Evolutionary conservation across 2,113 vertebrate species (phyloP), one percentile per base, ranked within the genome.

Genomic region (Forbesichthys agassizii): DNA sequence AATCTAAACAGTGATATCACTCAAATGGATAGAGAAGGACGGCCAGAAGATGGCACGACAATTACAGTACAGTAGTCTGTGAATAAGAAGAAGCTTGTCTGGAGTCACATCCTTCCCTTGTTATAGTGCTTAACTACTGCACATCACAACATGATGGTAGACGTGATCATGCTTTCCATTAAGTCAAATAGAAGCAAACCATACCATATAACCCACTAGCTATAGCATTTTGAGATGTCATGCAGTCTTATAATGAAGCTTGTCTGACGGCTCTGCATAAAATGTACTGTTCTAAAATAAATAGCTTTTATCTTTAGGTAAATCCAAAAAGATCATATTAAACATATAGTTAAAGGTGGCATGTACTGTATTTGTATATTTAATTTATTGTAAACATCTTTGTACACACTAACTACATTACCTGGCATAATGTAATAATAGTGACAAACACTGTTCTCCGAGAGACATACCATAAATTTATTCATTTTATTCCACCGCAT

Each of bases 101-200:
- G 33, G 63, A 64, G 27, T 67, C 52, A 54, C 62, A 12, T 69
- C 57, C 18, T 57, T n/a, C 55, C 59, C 33, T 12, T 67, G 36
- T 42, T 42, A 42, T 58, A 53, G 62, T n/a, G 51, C 13, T 57
- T 58, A 53, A 77, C 69, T 61, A 67, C 46, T 64, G 55, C 57
- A 63, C 73, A 77, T 62, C 64, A 62, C 8, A 42, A 20, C 46
- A 0, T 66, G n/a, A 33, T 54, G 27, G 2, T 13, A 33, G 64
- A 71, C 61, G 57, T 11, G 51, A 47, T 33, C 54, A 69, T 48
- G 11, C 48, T 18, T 77, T 66, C 52, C 74, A 67, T 83, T 70
- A 71, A 78, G 18, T 66, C 70, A 61, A 51, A 81, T 53, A 33
- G 64, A 49, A 67, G 42, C n/a, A 3, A 20, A 18, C 53, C 8